Conservation (phyloP, 2,888 invertebrate genomes). For the Dendrolimus houi region DNA sequence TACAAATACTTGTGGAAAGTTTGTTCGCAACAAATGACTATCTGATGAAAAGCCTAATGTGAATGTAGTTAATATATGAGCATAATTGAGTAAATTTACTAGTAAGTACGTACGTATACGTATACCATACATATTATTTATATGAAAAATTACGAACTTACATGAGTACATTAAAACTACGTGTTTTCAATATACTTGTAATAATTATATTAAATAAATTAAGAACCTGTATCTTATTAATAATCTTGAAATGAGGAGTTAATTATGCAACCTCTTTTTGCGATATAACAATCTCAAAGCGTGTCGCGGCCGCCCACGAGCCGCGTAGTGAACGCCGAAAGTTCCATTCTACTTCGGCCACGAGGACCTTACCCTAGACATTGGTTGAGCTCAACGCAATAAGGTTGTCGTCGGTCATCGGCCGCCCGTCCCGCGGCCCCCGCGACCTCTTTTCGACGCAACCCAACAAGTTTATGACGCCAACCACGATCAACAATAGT, state of each 20-base stretch:
- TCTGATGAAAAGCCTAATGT: no score
- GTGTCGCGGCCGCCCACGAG: constrained; percentile 45
- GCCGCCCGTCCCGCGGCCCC: constrained; percentile 47
- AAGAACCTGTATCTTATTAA: constrained; percentile 1
- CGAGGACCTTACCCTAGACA: constrained; percentile 70
- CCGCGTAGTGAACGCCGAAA: constrained; percentile 29
- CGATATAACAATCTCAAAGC: constrained; percentile 34
- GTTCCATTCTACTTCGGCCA: constrained; percentile 44
- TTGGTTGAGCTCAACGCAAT: constrained; percentile 49
- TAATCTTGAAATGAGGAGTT: constrained; percentile 11
- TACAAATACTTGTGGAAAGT: no score
- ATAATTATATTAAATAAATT: background rate
- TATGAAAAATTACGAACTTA: no score
- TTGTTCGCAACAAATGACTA: no score
- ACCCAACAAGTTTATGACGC: constrained; percentile 43
- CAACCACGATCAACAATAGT: constrained; percentile 28
- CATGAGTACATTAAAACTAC: no score
- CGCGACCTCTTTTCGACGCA: constrained; percentile 55
- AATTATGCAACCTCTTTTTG: constrained; percentile 46
- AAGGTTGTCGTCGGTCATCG: constrained; percentile 67
- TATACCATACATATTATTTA: no score
- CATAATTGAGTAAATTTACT: no score
- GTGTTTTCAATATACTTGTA: no score
- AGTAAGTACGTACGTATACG: no score
- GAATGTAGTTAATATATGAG: no score